These are phyloP conservation scores for Calephelis virginiensis DNA, from an alignment of 1,140 invertebrate species.

Conservation along the genomic window DNA sequence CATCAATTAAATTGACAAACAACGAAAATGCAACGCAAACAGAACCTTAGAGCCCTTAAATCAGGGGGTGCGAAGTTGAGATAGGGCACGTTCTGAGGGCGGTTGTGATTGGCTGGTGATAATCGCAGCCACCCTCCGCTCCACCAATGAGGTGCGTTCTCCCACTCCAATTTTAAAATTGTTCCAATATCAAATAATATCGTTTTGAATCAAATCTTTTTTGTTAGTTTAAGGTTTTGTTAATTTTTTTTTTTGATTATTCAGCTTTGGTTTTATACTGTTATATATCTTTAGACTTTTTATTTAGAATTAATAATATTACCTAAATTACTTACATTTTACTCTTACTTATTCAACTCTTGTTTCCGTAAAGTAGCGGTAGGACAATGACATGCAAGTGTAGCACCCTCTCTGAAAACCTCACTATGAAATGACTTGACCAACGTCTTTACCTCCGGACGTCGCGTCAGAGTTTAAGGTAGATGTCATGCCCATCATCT, in stretches of 20 bases:
- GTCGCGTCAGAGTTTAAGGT: too few relatives aligned
- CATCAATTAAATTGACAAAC: conserved; percentile 71
- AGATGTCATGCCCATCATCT: too few relatives aligned
- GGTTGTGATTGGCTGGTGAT: conserved; percentile 44
- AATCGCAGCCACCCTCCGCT: conserved; percentile 36
- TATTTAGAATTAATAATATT: too few relatives aligned
- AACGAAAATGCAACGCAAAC: conserved; percentile 63
- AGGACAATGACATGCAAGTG: too few relatives aligned
- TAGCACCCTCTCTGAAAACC: too few relatives aligned
- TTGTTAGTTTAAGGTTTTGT: conserved; percentile 4
- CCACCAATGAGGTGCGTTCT: conserved; percentile 42
- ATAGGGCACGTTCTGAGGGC: conserved; percentile 52
- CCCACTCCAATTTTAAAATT: conserved; percentile 37
- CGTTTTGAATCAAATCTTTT: conserved; percentile 19
- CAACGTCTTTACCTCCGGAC: too few relatives aligned
- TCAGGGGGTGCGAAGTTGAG: conserved; percentile 43
- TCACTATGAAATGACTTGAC: too few relatives aligned
- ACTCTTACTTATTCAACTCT: too few relatives aligned
- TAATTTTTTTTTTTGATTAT: neutral
- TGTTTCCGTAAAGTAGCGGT: too few relatives aligned
- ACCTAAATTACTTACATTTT: too few relatives aligned
- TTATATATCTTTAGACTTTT: neutral
- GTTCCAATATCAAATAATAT: conserved; percentile 20
- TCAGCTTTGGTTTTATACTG: neutral
- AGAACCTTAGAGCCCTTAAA: conserved; percentile 52